Conservation (phyloP, 2,888 invertebrate species). For the Tryphoninae sp. region DNA sequence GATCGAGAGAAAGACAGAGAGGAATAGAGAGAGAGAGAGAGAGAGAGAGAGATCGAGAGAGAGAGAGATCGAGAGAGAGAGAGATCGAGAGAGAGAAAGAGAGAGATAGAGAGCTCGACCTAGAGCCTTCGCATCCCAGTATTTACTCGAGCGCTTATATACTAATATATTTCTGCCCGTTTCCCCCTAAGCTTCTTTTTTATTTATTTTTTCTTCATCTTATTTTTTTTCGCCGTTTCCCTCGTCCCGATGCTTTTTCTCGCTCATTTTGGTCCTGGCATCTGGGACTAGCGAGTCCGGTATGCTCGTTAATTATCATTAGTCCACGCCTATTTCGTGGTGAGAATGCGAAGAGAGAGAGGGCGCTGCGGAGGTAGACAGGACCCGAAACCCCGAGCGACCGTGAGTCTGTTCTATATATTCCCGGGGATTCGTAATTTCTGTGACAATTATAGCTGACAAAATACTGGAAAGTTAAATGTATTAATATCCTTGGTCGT, state of each 20-base stretch:
- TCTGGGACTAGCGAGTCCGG: slow-evolving; percentile 27
- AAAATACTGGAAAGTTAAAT: slow-evolving; percentile 2
- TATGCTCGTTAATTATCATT: slow-evolving; percentile 62
- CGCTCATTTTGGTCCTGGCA: slow-evolving; percentile 51
- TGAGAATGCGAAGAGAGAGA: not conserved
- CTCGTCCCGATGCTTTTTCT: slow-evolving; percentile 43
- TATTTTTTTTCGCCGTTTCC: slow-evolving; percentile 12
- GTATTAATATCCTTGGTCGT: slow-evolving; percentile 1
- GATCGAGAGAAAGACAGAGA: not conserved
- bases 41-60: not conserved
- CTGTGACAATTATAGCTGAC: slow-evolving; percentile 38
- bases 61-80: not conserved
- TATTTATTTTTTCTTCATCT: slow-evolving; percentile 1
- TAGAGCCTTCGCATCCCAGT: slow-evolving; percentile 49
- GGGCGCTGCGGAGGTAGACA: not conserved
- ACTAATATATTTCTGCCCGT: slow-evolving; percentile 59
- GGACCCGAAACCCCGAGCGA: slow-evolving; percentile 5
- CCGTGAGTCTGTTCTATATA: slow-evolving; percentile 5
- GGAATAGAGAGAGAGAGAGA: not conserved
- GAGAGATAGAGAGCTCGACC: slow-evolving; percentile 17
- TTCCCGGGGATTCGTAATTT: slow-evolving; percentile 16
- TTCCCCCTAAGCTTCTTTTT: slow-evolving; percentile 20
- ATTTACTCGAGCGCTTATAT: slow-evolving; percentile 55
- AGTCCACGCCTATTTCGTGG: slow-evolving; percentile 29
- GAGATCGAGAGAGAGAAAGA: not conserved